Base-by-base conservation (phyloP, 1,140 invertebrate genomes). In the Zaprionus nigranus region DNA sequence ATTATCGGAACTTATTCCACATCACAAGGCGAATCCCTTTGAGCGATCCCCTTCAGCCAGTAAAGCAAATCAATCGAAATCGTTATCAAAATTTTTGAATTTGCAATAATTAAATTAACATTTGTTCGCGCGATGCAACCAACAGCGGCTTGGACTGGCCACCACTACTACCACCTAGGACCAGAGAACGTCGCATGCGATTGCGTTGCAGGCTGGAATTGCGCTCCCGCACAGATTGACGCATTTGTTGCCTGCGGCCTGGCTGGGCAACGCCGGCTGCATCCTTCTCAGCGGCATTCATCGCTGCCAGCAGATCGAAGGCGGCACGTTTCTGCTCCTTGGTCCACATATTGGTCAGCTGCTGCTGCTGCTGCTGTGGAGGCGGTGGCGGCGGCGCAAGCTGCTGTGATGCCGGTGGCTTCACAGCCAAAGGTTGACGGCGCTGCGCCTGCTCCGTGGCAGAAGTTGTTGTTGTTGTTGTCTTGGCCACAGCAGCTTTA, bases 311-410 rank as follows among this genome's bases (percentile, higher is more conserved):
- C 71, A 94, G 79, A 66, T 93, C 92, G 75, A 94, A 94, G 3
- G 93, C 93, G 20, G 93, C 88, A 20, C 92, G 93, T 70, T 94
- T 94, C 53, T 91, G 92, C 72, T 94, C 93, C 60, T 92, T 91
- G 30, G 93, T 93, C 93, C 93, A 94, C 26, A 85, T 81, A 28
- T 79, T 91, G 34, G 83, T 71, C 11, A 92, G 26, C 17, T 49
- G 75, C 56, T 46, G 76, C 46, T 28, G 26, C 17, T 49, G 75
- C 56, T 46, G 76, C 46, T 28, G 56, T 24, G 17, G 30, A 11
- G 30, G 30, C 58, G 72, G n/a, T 70, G 63, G 24, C 58, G 34
- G 63, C 12, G 24, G 15, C 5, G 60, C 6, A 22, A 22, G 46
- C 13, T 75, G 67, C 36, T 81, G 85, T 7, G 73, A 71, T 0